phyloP scores from a whole-genome alignment of 2,797 vertebrate species.

The Rhincodon typus region DNA sequence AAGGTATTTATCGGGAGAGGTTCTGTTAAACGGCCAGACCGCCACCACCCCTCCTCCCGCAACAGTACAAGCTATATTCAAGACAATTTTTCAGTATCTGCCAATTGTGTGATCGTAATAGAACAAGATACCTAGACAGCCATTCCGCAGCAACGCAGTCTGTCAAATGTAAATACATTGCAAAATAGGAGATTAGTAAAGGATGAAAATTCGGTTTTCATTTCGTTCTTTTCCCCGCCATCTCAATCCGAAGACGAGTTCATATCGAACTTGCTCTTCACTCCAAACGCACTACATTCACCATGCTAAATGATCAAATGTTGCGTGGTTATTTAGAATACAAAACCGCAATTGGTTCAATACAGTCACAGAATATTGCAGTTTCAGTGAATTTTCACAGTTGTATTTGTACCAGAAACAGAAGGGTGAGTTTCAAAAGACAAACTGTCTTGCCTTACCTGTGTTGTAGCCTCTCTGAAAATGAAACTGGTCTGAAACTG shows the following conservation, averaged over 20 bases:
- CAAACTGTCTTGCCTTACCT: slow-evolving; percentile 1
- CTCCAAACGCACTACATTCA: background rate
- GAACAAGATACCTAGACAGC: background rate
- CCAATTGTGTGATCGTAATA: background rate
- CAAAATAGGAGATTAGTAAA: background rate
- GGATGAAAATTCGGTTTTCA: background rate
- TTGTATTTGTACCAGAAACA: background rate
- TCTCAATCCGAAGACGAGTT: background rate
- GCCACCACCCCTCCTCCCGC: background rate
- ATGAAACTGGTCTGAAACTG: background rate
- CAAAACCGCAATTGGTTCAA: background rate
- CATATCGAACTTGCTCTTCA: background rate
- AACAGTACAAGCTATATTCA: background rate
- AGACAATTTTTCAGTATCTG: background rate
- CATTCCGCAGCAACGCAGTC: background rate
- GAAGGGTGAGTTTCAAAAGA: background rate
- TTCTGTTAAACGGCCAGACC: background rate
- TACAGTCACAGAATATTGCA: background rate
- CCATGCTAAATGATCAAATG: background rate
- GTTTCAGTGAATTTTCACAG: background rate
- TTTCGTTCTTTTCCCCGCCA: background rate
- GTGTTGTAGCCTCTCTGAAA: background rate
- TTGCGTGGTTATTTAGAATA: background rate
- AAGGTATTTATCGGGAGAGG: background rate
- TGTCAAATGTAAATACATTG: background rate